Percentiles rank a stretch among this genome's conserved stretches.
Conservation (phyloP, 1,140 invertebrate genomes). For the Pseudomyrmex flavicornis region DNA sequence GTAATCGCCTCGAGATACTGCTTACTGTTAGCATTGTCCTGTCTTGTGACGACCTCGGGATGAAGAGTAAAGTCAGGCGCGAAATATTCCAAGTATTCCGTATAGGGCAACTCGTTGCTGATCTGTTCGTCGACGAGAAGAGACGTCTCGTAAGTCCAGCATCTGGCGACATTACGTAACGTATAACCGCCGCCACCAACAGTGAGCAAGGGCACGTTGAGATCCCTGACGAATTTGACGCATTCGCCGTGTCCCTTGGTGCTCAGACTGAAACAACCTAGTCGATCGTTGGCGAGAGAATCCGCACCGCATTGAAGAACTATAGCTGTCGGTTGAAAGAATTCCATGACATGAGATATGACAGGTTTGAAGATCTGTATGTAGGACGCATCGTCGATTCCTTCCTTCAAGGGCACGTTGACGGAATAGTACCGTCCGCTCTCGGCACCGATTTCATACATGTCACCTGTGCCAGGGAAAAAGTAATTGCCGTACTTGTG, state of each 20-base stretch:
- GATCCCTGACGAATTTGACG: conserved; percentile 97
- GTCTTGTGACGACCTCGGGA: conserved; percentile 93
- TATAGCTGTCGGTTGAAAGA: conserved; percentile 98
- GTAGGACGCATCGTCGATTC: conserved; percentile 98
- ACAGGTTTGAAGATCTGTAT: conserved; percentile 97
- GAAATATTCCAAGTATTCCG: conserved; percentile 98
- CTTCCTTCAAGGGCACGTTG: conserved; percentile 98
- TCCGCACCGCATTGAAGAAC: conserved; percentile 99
- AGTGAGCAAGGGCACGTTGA: conserved; percentile 97
- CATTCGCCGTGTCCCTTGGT: conserved; percentile 98
- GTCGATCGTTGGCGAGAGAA: conserved; percentile 96
- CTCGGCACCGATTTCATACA: conserved; percentile 98
- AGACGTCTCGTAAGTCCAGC: conserved; percentile 99
- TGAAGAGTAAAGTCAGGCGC: conserved; percentile 97
- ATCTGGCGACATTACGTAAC: conserved; percentile 97
- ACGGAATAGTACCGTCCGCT: conserved; percentile 97
- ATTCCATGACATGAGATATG: conserved; percentile 97
- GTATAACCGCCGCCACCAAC: conserved; percentile 99
- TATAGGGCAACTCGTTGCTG: conserved; percentile 96
- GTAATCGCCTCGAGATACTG: conserved; percentile 96
- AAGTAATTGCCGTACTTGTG: conserved; percentile 99
- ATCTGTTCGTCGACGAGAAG: conserved; percentile 96
- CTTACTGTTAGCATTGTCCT: conserved; percentile 97
- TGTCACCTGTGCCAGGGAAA: conserved; percentile 99
- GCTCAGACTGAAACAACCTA: conserved; percentile 95